Percentiles rank a stretch among this genome's conserved stretches.
phyloP scores from a whole-genome alignment of 2,797 vertebrate genomes.

The Hipposideros larvatus region DNA sequence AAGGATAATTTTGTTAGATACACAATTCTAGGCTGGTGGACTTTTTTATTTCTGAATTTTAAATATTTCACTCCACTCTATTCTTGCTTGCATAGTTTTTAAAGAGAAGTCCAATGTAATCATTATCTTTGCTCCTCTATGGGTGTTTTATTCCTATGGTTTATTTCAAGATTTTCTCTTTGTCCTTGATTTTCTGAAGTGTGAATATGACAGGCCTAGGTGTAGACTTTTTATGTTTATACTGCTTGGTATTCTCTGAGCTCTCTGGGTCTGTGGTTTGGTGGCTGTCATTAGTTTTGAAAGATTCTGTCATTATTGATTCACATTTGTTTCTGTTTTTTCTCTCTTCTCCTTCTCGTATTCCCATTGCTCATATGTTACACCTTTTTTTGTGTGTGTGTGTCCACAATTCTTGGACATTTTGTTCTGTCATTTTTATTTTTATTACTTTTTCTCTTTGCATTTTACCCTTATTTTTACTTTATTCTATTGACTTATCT shows the following conservation, averaged over 20 bases:
- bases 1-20: neutral
- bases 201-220: neutral
- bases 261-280: neutral
- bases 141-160: neutral
- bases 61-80: neutral
- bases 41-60: neutral
- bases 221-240: neutral
- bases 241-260: neutral
- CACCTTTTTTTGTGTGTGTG: neutral
- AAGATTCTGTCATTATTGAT: neutral
- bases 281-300: neutral
- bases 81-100: neutral
- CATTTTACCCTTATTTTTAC: neutral
- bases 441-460: neutral
- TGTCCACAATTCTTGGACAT: neutral
- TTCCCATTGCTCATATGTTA: neutral
- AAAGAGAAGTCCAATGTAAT: neutral
- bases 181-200: neutral
- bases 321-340: neutral
- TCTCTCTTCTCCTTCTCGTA: neutral
- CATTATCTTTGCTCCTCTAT: neutral
- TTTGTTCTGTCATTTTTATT: neutral
- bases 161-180: neutral
- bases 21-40: neutral
- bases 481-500: neutral